Base-by-base conservation (phyloP, 2,797 vertebrate species). In the Ctenosaura bakeri region DNA sequence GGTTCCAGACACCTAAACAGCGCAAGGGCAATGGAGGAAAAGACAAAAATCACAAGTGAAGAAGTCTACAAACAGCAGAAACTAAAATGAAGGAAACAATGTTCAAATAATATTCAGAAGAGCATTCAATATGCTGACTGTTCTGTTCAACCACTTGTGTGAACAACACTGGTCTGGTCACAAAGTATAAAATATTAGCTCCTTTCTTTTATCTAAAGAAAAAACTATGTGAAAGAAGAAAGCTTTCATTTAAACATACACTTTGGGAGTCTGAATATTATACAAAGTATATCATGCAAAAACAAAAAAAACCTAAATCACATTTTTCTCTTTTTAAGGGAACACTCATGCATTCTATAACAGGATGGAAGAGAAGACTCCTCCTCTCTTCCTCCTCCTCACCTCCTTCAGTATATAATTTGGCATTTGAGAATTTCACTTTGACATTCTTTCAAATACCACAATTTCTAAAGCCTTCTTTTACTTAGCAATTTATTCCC, bases 1-100 rank as follows among this genome's bases (percentile, higher is more conserved):
- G 26, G 99, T 99, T 83, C 99, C 99, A 29, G 99, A 99, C 95
- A 99, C 97, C 99, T 99, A 93, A 93, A 90, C 86, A 93, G 69
- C 59, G 95, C 10, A 95, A 88, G 38, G 91, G 90, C 16, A 87
- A 87, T 85, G 2, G 0, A 64, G 1, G 83, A 87, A 1, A 92
- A 83, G 83, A 87, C 22, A 90, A 83, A 1, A 91, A 83, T 87
- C 29, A 0, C 0, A 54, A 85, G 7, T 90, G 54, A 92, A 46
- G 87, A 87, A 24, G 16, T 35, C 0, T 91, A 16, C 93, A 66
- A 78, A 10, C 84, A 16, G 62, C 87, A 0, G 35, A 91, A 85
- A 20, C 69, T 79, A 76, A 89, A 90, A 29, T 5, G 87, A 80
- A 83, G 4, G 71, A 1, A 89, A 4, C 10, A 26, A 16, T 71